Base-by-base conservation (phyloP, 2,113 vertebrate genomes). In the Corydoras sp. region DNA sequence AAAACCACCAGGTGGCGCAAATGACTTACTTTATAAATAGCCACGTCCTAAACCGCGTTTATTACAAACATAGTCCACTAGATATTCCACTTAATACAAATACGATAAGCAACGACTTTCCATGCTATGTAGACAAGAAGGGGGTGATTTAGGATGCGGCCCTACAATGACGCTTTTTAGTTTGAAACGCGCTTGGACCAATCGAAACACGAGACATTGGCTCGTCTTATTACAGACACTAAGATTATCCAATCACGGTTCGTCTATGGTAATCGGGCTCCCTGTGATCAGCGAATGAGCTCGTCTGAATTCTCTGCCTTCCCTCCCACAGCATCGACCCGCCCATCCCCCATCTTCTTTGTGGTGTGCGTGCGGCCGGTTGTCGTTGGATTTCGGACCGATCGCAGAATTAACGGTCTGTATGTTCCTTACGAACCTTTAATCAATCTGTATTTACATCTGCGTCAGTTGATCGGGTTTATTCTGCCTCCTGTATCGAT, bases 261-360 rank as follows among this genome's bases (percentile, higher is more conserved):
- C 0, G 24, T 14, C 14, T 15, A 7, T 4, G 14, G 5, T 10
- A 13, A 24, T 3, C 51, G 9, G 31, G 30, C 24, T 9, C 1
- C 6, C 0, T 0, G 13, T 15, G 6, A 2, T 2, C 35, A 15
- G n/a, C 62, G 51, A 73, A 73, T 59, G 15, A 67, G 8, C 51
- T 8, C 56, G 5, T 62, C 53, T 10, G 13, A 12, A 31, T 30
- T 2, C 5, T 18, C 13, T 62, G 61, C 0, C 59, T 62, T 43
- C 7, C 35, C 7, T 43, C 35, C 35, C 35, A 69, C 5, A 9
- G 65, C 3, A 69, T 61, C 31, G 55, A 4, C 9, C 5, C 9
- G 70, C 15, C 61, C 70, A 66, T 24, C 70, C 73, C 54, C 18
- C 48, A 18, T 68, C 58, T 54, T 68, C 77, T 79, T 79, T 79